Evolutionary conservation across 1,140 invertebrate species (phyloP), one percentile per base, ranked within the genome.

Genomic region (Papilio glaucus): DNA sequence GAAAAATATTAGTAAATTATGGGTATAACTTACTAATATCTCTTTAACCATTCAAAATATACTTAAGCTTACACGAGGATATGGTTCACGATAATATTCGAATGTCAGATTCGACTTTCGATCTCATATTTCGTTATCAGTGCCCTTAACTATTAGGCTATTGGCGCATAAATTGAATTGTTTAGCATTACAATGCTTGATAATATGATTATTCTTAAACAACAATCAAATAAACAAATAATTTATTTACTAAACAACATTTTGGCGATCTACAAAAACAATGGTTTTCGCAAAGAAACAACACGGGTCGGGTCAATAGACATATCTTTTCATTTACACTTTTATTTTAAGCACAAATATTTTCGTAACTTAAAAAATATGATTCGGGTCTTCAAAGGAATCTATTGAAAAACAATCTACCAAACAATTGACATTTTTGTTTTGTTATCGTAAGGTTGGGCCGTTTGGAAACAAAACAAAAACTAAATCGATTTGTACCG

Each of bases 401-500:
- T 57, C n/a, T 24, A 57, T 57, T 3, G 18, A 26, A 57, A 57
- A 53, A 49, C 45, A 18, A 49, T 49, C 21, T 18, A 24, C 12
- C 8, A 24, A 57, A 41, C 39, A n/a, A 41, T 41, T 41, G 10
- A 57, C 49, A 57, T 57, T 57, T 57, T 57, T 57, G 12, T 26
- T 57, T 41, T 41, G 10, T 57, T 24, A 9, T 21, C 49, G 9
- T 21, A 57, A 57, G 21, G 49, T 45, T 45, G n/a, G 42, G 9
- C 49, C 49, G 49, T 57, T 57, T 57, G 49, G 2, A 57, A 57
- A 57, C 49, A 57, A 24, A 26, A 49, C 45, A 49, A 49, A 26
- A 24, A 57, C 21, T 26, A 57, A 57, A 57, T 24, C 9, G 8
- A 24, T 24, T 24, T 57, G n/a, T 57, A 2, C 18, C 49, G 9